Evolutionary conservation across 1,140 invertebrate genomes (phyloP).

Genomic region (Bradynema listronoti): DNA sequence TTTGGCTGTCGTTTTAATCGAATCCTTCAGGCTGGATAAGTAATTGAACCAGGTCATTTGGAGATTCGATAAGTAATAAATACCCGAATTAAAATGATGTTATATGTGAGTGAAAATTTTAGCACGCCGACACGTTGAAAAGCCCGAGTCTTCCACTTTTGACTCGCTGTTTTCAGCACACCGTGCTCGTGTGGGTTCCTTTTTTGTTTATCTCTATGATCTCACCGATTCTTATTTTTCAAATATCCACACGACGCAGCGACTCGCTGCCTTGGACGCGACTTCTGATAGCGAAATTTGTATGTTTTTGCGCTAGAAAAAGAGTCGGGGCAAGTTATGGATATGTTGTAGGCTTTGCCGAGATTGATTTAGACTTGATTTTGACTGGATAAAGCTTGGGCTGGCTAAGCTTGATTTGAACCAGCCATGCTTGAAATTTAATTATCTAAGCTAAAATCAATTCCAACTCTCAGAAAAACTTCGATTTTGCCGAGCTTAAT

Average conservation of each 20-base stretch:
- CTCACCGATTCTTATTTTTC: conserved; percentile 47
- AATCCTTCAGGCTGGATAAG: too few species aligned
- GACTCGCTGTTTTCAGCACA: conserved; percentile 52
- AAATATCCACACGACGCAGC: conserved; percentile 31
- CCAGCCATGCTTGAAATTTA: background rate
- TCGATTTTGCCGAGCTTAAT: background rate
- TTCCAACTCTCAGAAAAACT: background rate
- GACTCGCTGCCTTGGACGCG: conserved; percentile 45
- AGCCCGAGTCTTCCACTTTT: conserved; percentile 35
- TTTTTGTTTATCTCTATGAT: conserved; percentile 43
- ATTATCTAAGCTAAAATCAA: background rate
- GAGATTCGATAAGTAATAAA: too few species aligned
- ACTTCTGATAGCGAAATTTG: conserved; percentile 38
- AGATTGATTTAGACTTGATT: background rate
- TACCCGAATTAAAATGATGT: background rate
- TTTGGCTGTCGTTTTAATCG: too few species aligned
- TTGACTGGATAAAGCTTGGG: background rate
- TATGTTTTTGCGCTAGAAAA: conserved; percentile 30
- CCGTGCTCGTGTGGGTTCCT: conserved; percentile 50
- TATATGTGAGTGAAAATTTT: background rate
- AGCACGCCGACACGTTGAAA: conserved; percentile 1
- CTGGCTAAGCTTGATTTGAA: background rate
- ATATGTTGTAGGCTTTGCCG: background rate
- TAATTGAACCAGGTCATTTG: too few species aligned
- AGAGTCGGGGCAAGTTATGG: background rate